A percentile compares a stretch with the other conserved stretches of the same genome.
Evolutionary conservation across 37 sponge, comb jelly and placozoan species (phyloP).

Genomic region (Tethya wilhelma): DNA sequence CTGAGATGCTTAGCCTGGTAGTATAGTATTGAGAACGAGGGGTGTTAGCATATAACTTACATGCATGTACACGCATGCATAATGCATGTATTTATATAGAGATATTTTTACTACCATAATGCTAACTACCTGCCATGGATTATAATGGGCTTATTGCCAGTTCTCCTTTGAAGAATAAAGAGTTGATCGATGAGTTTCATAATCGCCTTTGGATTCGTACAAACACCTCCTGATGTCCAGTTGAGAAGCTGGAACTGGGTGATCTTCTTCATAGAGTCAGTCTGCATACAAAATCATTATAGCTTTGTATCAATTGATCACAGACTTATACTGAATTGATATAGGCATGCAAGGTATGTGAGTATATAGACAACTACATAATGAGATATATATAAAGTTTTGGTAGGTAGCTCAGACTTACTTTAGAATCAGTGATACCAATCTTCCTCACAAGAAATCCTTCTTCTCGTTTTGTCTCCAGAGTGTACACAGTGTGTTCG

Average conservation of each 20-base stretch:
- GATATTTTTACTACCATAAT: too few species aligned
- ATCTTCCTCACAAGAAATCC: slow-evolving; percentile 26
- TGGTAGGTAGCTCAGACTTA: too few species aligned
- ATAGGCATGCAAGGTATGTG: too few species aligned
- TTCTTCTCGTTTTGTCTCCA: slow-evolving; percentile 10
- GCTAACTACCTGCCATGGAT: slow-evolving; percentile 52
- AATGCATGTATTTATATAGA: too few species aligned
- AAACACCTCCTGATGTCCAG: slow-evolving; percentile 43
- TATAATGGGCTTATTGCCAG: slow-evolving; percentile 52
- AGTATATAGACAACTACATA: too few species aligned
- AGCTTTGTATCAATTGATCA: neutral
- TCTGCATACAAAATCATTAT: neutral
- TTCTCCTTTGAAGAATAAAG: slow-evolving; percentile 54
- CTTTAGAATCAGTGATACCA: slow-evolving; percentile 26
- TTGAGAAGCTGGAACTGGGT: slow-evolving; percentile 58
- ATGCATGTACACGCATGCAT: too few species aligned
- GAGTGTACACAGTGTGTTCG: slow-evolving; percentile 7
- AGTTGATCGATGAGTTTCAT: slow-evolving; percentile 48
- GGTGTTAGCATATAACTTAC: too few species aligned
- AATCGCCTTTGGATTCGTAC: slow-evolving; percentile 6
- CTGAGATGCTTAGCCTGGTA: too few species aligned
- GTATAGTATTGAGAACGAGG: too few species aligned
- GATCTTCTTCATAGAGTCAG: slow-evolving; percentile 8
- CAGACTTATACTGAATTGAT: too few species aligned
- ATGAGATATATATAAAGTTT: too few species aligned